Evolutionary conservation across 2,113 vertebrate species (phyloP), one percentile per base, ranked within the genome.

Genomic region (Xenus cinereus): DNA sequence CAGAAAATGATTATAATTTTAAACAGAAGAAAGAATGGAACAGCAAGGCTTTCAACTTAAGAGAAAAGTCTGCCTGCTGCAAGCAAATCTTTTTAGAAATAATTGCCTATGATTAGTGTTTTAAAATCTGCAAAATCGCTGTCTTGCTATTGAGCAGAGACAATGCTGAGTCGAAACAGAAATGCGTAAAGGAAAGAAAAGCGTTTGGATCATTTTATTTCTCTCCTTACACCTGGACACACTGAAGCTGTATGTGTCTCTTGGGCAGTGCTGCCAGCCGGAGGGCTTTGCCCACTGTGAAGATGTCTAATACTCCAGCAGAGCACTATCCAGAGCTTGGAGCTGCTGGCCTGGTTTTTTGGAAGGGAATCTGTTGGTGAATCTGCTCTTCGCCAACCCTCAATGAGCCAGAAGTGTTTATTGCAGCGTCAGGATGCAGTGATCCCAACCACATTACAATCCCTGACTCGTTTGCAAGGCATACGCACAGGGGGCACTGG

Each of bases 161-260:
- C 79, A 95, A 95, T 92, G 89, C 64, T 59, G 67, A 90, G 68
- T 62, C 93, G 94, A 94, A 96, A 95, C 71, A 96, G 91, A 95
- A 97, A 90, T 83, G 75, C 37, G 46, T 87, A 92, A 85, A 91
- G n/a, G 69, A 48, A 96, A 95, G 51, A 87, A 91, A 89, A 84
- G 66, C 56, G 20, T 87, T 79, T 84, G 53, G 68, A 93, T 78
- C 1, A 13, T 63, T 96, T 90, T 90, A 66, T 92, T 96, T 95
- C 87, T 85, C 6, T 85, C 66, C 89, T 89, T 89, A 95, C 91
- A 89, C 86, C 85, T 96, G 93, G 73, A 12, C 83, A 75, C 74
- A 56, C 19, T 92, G 68, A 96, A 90, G 71, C 57, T 75, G 45
- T 21, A 6, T 32, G 27, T 43, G 60, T 56, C 33, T 78, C 87